Base-by-base conservation (phyloP, 2,113 vertebrate species). In the Columbina picui region DNA sequence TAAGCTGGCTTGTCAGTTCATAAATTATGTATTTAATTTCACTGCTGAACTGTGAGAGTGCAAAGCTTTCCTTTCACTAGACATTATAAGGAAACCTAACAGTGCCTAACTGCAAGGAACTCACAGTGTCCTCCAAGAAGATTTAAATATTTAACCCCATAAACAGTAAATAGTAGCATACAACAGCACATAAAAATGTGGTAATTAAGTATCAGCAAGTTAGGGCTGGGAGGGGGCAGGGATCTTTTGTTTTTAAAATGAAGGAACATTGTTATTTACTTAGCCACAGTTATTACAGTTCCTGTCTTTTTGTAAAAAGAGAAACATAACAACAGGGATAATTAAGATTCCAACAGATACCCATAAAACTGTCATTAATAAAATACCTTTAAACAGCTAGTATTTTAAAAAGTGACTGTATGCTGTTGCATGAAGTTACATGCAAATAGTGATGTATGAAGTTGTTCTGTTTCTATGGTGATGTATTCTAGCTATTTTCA, bases 11-110 rank as follows among this genome's bases (percentile, higher is more conserved):
- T 82, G 30, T 82, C 53, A 87, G n/a, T 57, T 90, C 70, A 82
- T 82, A 71, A 94, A 94, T 93, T 77, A 89, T n/a, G 25, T 60
- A 86, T 84, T 81, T 80, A 12, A n/a, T 77, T 94, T 89, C 70
- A 69, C 22, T 59, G 34, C 17, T 4, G 8, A 84, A 85, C 14
- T 55, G 25, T 14, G 21, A 84, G 36, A 77, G 21, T 57, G 21
- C 29, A 71, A 65, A 68, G 32, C 6, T 52, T 73, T 43, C 21
- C 19, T 65, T 87, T 60, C 26, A 23, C n/a, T 53, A 52, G 64
- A 27, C 9, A 12, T 69, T 52, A 73, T 10, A 69, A 52, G 29
- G 34, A 82, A 89, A 83, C 73, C 9, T 36, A 92, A 69, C 18
- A 29, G 4, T 41, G 25, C 20, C 38, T 69, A 41, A 68, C 49